Evolutionary conservation across 2,113 vertebrate genomes (phyloP), one percentile per base, ranked within the genome.

Genomic region (Toxotes chatareus): DNA sequence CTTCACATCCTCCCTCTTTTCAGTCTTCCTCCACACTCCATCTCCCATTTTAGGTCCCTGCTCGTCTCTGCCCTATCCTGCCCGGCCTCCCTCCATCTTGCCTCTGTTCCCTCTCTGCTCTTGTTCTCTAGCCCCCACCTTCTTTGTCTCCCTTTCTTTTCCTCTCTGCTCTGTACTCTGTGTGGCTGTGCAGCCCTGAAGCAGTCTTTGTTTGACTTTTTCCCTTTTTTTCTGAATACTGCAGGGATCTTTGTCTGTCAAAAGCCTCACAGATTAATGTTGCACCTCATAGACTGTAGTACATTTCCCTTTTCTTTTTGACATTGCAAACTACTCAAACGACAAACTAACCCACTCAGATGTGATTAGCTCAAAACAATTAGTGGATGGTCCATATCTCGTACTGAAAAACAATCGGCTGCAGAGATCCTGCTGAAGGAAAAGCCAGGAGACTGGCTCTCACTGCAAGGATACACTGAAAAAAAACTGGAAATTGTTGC

Each of bases 171-270:
- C 47, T 57, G 12, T 10, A 67, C 63, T 59, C 68, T 4, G 55
- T 61, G 34, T 44, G 7, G 16, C 71, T 66, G 19, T 61, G 21
- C 53, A 63, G 82, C 56, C 31, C 55, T 5, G 2, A 76, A 71
- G 64, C 70, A 11, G 8, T 60, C 76, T 80, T 87, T 85, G 75
- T 77, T 40, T 27, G 40, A 76, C 34, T 71, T 64, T 21, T 61
- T n/a, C 38, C 38, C 19, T 8, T 14, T 34, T 55, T 36, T 21
- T 64, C 63, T 10, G 5, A 16, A 19, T 38, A 21, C 61, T 47
- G 51, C 21, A 5, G 34, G 44, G n/a, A 13, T 38, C 27, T 72
- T 23, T 53, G 46, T 67, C 57, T 44, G 61, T 59, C 80, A 73
- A 14, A 49, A 1, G 23, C 46, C 60, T 73, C 66, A 38, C 14